Percentiles rank a stretch among this genome's conserved stretches.
phyloP scores from a whole-genome alignment of 2,113 vertebrate species.

The Pyxicephalus adspersus region DNA sequence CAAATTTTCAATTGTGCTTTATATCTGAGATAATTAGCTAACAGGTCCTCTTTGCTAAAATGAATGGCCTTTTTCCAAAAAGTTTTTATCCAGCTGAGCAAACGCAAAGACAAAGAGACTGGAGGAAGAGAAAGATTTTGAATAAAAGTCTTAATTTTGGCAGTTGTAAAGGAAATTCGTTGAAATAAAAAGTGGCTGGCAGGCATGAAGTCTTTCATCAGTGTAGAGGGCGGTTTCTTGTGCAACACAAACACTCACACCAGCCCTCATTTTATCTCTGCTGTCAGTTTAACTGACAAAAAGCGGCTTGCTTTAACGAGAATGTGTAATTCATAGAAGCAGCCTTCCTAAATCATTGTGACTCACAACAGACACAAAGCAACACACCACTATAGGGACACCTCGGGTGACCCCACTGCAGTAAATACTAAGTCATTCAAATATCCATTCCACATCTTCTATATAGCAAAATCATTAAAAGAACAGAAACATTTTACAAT shows the following conservation, averaged over 20 bases:
- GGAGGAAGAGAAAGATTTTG: constrained; percentile 64
- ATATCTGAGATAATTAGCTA: background rate
- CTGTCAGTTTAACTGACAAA: constrained; percentile 73
- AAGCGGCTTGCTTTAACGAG: constrained; percentile 64
- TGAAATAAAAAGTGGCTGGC: constrained; percentile 60
- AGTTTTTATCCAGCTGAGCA: background rate
- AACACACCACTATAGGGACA: background rate
- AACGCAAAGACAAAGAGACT: constrained; percentile 8
- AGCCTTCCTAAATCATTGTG: constrained; percentile 7
- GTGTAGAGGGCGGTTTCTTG: constrained; percentile 66
- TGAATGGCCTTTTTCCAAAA: background rate
- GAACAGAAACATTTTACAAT: too few relatives aligned
- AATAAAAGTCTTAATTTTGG: constrained; percentile 62
- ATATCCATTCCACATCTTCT: background rate
- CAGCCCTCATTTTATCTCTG: constrained; percentile 66
- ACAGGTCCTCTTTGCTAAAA: background rate
- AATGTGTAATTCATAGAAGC: constrained; percentile 52
- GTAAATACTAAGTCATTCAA: background rate
- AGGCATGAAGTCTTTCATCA: constrained; percentile 69
- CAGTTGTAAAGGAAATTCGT: constrained; percentile 72
- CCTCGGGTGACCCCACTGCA: constrained; percentile 16
- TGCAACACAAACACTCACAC: constrained; percentile 68
- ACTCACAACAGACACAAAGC: background rate
- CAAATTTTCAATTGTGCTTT: too few relatives aligned
- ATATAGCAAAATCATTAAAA: too few relatives aligned